Conservation (phyloP, 2,113 vertebrate species). For the Hippocampus mohnikei region DNA sequence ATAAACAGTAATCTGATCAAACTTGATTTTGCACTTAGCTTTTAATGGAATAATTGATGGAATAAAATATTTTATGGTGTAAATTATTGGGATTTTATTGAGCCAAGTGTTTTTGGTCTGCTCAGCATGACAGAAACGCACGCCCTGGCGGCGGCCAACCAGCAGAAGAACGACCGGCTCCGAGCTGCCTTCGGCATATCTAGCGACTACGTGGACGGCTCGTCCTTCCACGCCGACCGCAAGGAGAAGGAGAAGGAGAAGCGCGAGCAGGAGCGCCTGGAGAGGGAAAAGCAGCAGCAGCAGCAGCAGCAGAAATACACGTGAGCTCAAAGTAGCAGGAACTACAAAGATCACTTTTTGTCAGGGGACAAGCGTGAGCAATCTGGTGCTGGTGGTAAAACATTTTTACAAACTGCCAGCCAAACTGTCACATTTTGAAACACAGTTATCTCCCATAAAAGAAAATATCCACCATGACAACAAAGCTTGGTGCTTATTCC, state of each 20-base stretch:
- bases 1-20: too few relatives aligned
- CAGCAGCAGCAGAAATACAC: slow-evolving; percentile 63
- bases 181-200: slow-evolving; percentile 86
- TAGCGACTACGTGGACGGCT: slow-evolving; percentile 86
- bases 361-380: background rate
- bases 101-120: background rate
- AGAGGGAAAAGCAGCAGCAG: slow-evolving; percentile 68
- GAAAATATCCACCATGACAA: too few relatives aligned
- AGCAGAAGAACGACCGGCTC: slow-evolving; percentile 88
- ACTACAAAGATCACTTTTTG: background rate
- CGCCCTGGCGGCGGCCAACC: slow-evolving; percentile 86
- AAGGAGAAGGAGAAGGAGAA: slow-evolving; percentile 78
- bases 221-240: slow-evolving; percentile 86
- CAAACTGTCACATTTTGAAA: too few relatives aligned
- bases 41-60: too few relatives aligned
- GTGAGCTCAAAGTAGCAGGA: slow-evolving; percentile 5
- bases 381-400: background rate
- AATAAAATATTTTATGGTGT: background rate
- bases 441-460: too few relatives aligned
- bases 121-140: slow-evolving; percentile 84
- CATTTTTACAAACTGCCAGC: too few relatives aligned
- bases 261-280: slow-evolving; percentile 72
- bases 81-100: background rate
- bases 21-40: too few relatives aligned
- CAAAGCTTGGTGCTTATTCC: too few relatives aligned